A percentile compares a stretch with the other conserved stretches of the same genome.
These are phyloP conservation scores for Plestiodon gilberti DNA, from an alignment of 2,113 vertebrate species.

Conservation along the genomic window DNA sequence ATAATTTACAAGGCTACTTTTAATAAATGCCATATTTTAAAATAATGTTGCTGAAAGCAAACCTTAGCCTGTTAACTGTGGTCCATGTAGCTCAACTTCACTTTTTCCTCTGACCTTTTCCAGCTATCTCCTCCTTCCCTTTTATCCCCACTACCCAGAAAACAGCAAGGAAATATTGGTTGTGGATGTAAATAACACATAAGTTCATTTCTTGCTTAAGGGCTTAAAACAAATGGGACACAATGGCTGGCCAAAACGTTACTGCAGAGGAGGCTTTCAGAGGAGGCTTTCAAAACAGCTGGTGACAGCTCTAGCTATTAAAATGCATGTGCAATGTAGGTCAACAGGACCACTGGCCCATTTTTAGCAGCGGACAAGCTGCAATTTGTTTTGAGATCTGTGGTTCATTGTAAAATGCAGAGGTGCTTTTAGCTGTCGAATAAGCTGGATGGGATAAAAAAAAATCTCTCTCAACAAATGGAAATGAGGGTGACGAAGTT, in stretches of 20 bases:
- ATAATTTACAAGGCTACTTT: neutral
- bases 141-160: neutral
- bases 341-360: conserved; percentile 24
- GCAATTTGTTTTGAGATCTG: neutral
- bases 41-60: neutral
- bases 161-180: conserved; percentile 15
- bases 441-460: neutral
- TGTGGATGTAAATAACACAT: conserved; percentile 7
- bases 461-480: neutral
- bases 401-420: fast-evolving
- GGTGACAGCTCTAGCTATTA: conserved; percentile 22
- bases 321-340: neutral
- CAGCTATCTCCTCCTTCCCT: neutral
- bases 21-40: neutral
- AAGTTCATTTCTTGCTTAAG: conserved; percentile 4
- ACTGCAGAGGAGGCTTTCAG: conserved; percentile 23
- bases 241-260: neutral
- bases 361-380: conserved; percentile 29
- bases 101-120: neutral
- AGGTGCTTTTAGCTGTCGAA: neutral
- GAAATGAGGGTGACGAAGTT: conserved; percentile 10
- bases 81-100: neutral
- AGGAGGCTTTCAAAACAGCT: conserved; percentile 13
- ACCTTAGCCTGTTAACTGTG: neutral
- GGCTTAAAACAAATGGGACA: neutral